Conservation (phyloP, 2,888 invertebrate genomes). For the Rhagonycha fulva region DNA sequence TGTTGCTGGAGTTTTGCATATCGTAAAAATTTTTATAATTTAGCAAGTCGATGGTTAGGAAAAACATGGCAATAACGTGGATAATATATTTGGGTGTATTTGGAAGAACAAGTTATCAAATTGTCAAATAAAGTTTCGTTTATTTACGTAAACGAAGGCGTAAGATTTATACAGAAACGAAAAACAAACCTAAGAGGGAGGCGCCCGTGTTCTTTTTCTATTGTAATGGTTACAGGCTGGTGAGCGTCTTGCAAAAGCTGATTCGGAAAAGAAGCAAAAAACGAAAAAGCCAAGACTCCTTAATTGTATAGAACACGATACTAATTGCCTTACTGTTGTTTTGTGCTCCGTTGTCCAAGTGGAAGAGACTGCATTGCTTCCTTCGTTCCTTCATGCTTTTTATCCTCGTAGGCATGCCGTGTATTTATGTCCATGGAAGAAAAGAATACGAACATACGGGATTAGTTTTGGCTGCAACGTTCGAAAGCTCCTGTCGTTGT, state of each 20-base stretch:
- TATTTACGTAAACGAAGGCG: conserved; percentile 4
- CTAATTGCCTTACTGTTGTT: conserved; percentile 55
- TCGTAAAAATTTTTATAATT: neutral
- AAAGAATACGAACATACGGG: conserved; percentile 53
- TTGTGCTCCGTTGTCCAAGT: conserved; percentile 51
- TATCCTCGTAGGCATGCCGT: conserved; percentile 44
- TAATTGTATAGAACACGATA: conserved; percentile 56
- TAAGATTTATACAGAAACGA: conserved; percentile 10
- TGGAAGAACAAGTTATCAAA: neutral
- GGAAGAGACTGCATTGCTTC: conserved; percentile 45
- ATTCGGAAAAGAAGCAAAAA: conserved; percentile 23
- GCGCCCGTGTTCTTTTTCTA: conserved; percentile 27
- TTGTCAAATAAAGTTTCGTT: conserved; percentile 4
- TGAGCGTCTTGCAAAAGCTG: conserved; percentile 32
- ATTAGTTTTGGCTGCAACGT: conserved; percentile 51
- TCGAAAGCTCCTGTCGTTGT: conserved; percentile 51
- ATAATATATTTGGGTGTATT: neutral
- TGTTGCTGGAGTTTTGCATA: neutral
- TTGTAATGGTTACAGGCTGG: conserved; percentile 31
- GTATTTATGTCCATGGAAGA: conserved; percentile 52
- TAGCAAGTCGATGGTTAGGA: neutral
- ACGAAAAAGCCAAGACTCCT: conserved; percentile 47
- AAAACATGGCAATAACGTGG: neutral
- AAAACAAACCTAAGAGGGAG: conserved; percentile 18
- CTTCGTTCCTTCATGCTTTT: conserved; percentile 36